Evolutionary conservation across 2,888 invertebrate genomes (phyloP).

Genomic region (Carterocephalus palaemon): DNA sequence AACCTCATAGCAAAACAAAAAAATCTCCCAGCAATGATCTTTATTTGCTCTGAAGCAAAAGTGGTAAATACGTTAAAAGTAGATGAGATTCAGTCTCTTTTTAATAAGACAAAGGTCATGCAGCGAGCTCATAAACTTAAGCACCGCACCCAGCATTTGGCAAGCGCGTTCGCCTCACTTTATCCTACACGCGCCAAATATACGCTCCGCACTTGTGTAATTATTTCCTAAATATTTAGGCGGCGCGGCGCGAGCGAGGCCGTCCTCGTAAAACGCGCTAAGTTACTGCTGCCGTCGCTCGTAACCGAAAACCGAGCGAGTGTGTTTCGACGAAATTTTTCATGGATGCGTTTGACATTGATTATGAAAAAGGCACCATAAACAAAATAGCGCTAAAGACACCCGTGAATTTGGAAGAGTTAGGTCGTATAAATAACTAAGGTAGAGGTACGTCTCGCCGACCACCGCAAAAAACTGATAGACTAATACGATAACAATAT

Average conservation of each 20-base stretch:
- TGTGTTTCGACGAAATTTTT: constrained; percentile 22
- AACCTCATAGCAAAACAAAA: too few species aligned
- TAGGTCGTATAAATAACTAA: too few species aligned
- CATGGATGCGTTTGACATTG: not conserved
- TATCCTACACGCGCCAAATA: constrained; percentile 2
- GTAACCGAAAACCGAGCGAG: constrained; percentile 26
- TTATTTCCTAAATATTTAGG: constrained; percentile 31
- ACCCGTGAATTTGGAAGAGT: too few species aligned
- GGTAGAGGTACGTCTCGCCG: too few species aligned
- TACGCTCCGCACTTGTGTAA: constrained; percentile 23
- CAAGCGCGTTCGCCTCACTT: not conserved
- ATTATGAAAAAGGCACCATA: too few species aligned
- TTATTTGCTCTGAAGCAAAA: too few species aligned
- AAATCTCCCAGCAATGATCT: too few species aligned
- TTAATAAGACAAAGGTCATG: constrained; percentile 1
- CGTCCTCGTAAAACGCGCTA: constrained; percentile 31
- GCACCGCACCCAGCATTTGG: constrained; percentile 9
- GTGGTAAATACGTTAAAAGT: too few species aligned
- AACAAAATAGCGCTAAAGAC: too few species aligned
- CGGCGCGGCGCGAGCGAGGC: constrained; percentile 12
- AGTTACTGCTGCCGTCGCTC: constrained; percentile 30
- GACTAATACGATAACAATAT: too few species aligned
- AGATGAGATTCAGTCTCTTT: too few species aligned
- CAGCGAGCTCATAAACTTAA: constrained; percentile 6
- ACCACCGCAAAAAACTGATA: too few species aligned